These are phyloP conservation scores for Paraplagusia blochii DNA, from an alignment of 2,113 vertebrate genomes.

Conservation along the genomic window DNA sequence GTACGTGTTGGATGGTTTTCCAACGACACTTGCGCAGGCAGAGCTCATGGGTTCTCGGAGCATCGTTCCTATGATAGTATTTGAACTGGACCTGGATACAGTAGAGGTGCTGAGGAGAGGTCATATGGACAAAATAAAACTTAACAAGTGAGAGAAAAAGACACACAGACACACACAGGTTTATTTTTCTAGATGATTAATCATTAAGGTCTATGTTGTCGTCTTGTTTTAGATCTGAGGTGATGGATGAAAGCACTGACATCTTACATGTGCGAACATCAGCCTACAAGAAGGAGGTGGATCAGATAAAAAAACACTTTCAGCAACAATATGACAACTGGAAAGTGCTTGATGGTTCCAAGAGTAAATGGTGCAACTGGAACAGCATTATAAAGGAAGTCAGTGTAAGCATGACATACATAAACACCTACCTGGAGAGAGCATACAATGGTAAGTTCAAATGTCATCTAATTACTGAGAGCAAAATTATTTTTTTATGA, in stretches of 20 bases:
- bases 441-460: constrained; percentile 76
- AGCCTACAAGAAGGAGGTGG: constrained; percentile 76
- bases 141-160: constrained; percentile 72
- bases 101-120: constrained; percentile 86
- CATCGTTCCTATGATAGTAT: constrained; percentile 84
- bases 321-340: constrained; percentile 85
- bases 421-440: constrained; percentile 84
- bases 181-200: too few species aligned
- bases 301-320: constrained; percentile 76
- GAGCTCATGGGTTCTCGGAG: constrained; percentile 76
- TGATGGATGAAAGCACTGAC: constrained; percentile 80
- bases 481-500: too few species aligned
- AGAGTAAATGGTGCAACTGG: constrained; percentile 91
- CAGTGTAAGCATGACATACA: constrained; percentile 73
- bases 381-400: constrained; percentile 75
- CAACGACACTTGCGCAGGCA: constrained; percentile 81
- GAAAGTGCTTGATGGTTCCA: constrained; percentile 77
- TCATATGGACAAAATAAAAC: constrained; percentile 72
- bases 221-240: constrained; percentile 65
- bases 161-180: not conserved
- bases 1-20: constrained; percentile 90
- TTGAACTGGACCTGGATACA: constrained; percentile 83
- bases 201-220: not conserved
- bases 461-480: too few species aligned
- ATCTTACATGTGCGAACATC: constrained; percentile 79